phyloP scores from a whole-genome alignment of 2,113 vertebrate species.

The Bujurquina vittata region DNA sequence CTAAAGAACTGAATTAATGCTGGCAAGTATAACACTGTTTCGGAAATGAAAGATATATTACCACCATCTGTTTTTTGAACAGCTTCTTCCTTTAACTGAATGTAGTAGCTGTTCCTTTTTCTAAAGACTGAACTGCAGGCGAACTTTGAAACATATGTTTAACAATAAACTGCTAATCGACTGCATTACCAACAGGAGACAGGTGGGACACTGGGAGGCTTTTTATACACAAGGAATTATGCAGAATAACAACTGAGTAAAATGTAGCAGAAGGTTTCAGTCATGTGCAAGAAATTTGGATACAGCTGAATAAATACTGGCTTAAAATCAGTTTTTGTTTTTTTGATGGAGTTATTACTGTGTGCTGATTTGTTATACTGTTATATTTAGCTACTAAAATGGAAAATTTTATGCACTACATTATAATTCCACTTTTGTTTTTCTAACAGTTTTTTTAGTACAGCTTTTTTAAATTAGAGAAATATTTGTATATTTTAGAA shows the following conservation, averaged over 20 bases:
- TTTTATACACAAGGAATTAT: conserved; percentile 4
- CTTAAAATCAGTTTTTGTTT: not conserved
- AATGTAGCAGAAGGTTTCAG: not conserved
- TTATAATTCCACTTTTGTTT: not conserved
- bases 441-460: not conserved
- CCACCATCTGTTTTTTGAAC: conserved; percentile 47
- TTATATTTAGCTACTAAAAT: too few species aligned
- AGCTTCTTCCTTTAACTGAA: conserved; percentile 34
- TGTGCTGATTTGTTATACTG: too few species aligned
- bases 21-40: conserved; percentile 19
- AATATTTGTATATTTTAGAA: not conserved
- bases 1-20: conserved; percentile 32
- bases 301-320: not conserved
- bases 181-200: conserved; percentile 1
- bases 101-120: conserved; percentile 3
- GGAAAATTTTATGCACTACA: too few species aligned
- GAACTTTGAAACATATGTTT: conserved; percentile 42
- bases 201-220: not conserved
- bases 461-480: not conserved
- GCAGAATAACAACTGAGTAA: conserved; percentile 17
- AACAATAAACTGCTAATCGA: conserved; percentile 33
- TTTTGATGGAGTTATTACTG: not conserved
- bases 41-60: conserved; percentile 29
- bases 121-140: conserved; percentile 40
- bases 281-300: not conserved